A percentile compares a stretch with the other conserved stretches of the same genome.
Conservation (phyloP, 2,113 vertebrate species). For the Casuarius casuarius region DNA sequence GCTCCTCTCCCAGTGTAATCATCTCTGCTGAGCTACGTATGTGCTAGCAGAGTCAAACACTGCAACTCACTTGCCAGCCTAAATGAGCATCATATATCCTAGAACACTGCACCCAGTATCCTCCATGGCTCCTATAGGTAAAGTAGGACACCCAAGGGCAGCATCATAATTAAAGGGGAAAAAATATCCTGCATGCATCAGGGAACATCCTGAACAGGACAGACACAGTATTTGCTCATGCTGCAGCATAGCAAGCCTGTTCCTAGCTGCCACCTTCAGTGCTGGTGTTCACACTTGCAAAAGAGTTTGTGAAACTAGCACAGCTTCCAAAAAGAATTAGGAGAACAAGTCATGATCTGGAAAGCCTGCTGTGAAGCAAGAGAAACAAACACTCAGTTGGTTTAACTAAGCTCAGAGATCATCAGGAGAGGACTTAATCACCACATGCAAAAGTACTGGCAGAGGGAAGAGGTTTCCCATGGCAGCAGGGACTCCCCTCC, state of each 20-base stretch:
- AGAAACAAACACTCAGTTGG: neutral
- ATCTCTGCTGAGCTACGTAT: neutral
- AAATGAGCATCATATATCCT: neutral
- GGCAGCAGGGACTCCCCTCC: neutral
- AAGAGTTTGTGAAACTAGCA: neutral
- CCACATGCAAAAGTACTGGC: neutral
- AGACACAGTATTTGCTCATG: neutral
- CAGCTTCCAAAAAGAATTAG: constrained; percentile 53
- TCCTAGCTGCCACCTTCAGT: constrained; percentile 19
- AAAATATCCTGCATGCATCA: constrained; percentile 16
- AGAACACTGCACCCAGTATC: neutral
- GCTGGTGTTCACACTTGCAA: neutral
- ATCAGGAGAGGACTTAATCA: constrained; percentile 2
- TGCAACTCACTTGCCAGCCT: neutral
- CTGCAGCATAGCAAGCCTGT: neutral
- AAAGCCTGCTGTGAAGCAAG: constrained; percentile 22
- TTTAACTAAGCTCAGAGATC: neutral
- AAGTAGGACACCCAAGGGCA: neutral
- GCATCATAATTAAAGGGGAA: neutral
- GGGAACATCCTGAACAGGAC: constrained; percentile 16
- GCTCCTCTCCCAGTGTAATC: neutral
- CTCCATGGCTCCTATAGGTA: neutral
- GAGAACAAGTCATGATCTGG: neutral
- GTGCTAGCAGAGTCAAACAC: neutral
- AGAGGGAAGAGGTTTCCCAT: neutral